Evolutionary conservation across 1,140 invertebrate species (phyloP).

Genomic region (Drosophila hydei): DNA sequence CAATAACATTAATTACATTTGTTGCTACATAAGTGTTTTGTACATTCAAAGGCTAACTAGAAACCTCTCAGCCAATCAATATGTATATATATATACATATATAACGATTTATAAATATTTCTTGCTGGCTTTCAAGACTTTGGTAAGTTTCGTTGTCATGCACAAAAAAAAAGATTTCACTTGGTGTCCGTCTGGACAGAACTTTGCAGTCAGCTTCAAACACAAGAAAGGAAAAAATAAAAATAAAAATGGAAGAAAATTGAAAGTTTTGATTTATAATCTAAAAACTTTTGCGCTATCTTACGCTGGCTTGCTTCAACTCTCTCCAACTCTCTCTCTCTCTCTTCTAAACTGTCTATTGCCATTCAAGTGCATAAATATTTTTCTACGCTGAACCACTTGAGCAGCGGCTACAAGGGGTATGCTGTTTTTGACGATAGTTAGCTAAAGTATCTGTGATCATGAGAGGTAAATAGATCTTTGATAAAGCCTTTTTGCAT

Average conservation of each 20-base stretch:
- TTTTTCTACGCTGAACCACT: conserved; percentile 13
- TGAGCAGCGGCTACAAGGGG: neutral
- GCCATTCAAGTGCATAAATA: conserved; percentile 78
- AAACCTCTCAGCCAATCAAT: conserved; percentile 72
- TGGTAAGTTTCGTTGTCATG: conserved; percentile 35
- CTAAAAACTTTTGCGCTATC: conserved; percentile 65
- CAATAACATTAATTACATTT: conserved; percentile 63
- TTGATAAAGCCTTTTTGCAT: too few species aligned
- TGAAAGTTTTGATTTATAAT: conserved; percentile 82
- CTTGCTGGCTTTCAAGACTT: conserved; percentile 34
- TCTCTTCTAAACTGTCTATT: conserved; percentile 52
- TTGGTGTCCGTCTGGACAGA: conserved; percentile 55
- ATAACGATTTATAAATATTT: conserved; percentile 35
- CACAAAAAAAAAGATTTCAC: conserved; percentile 21
- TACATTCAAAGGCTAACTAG: conserved; percentile 39
- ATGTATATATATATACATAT: neutral
- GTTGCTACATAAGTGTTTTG: conserved; percentile 43
- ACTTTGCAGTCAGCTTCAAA: conserved; percentile 65
- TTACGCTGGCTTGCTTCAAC: conserved; percentile 5
- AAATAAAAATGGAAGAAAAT: conserved; percentile 52
- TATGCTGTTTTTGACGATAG: too few species aligned
- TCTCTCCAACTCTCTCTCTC: neutral
- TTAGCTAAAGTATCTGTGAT: too few species aligned
- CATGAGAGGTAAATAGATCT: too few species aligned
- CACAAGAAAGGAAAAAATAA: neutral